phyloP scores from a whole-genome alignment of 2,797 vertebrate genomes.

The Sebastes steindachneri region DNA sequence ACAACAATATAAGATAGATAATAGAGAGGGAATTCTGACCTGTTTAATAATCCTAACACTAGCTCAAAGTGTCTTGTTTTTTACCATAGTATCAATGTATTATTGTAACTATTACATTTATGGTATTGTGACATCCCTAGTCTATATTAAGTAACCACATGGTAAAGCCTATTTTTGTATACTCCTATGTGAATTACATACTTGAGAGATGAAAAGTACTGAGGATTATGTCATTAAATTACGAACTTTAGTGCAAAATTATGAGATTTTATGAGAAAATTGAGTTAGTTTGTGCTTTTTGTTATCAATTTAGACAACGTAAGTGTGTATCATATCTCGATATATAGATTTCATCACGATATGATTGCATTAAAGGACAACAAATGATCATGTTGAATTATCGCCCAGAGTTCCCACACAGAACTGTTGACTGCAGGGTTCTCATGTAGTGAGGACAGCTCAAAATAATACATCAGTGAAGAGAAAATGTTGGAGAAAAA shows the following conservation, averaged over 20 bases:
- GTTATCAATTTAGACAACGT: neutral
- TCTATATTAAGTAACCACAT: too few species aligned
- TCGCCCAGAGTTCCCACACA: neutral
- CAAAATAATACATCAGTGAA: neutral
- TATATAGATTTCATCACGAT: neutral
- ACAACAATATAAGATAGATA: too few species aligned
- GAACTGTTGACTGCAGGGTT: neutral
- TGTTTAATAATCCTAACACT: too few species aligned
- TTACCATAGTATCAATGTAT: too few species aligned
- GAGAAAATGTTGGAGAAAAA: neutral
- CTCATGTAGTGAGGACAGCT: neutral
- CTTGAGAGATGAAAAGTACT: too few species aligned
- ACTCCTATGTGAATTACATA: too few species aligned
- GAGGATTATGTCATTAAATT: neutral
- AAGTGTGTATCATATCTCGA: neutral
- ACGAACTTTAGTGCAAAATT: neutral
- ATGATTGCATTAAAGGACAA: neutral
- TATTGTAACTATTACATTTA: too few species aligned
- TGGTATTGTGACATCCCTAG: too few species aligned
- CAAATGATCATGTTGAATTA: neutral
- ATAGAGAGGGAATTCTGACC: too few species aligned
- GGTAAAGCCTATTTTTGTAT: too few species aligned
- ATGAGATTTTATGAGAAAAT: neutral
- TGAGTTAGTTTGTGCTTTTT: neutral
- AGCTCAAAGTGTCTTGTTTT: too few species aligned